Conservation (phyloP, 2,888 invertebrate species). For the Pseudoips prasinana region DNA sequence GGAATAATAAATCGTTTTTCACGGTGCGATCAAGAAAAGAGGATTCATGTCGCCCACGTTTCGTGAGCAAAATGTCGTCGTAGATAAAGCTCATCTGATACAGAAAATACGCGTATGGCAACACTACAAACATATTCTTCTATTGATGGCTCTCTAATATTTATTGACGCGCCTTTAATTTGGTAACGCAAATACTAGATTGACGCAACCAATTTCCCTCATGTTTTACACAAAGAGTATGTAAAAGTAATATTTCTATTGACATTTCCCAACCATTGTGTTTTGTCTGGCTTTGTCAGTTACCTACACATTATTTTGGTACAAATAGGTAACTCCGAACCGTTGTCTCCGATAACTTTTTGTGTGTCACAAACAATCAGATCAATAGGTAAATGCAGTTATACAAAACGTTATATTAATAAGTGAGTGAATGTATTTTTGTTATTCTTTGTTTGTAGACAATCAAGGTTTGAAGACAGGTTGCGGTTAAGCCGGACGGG, state of each 20-base stretch:
- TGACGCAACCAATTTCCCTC: neutral
- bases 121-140: slow-evolving; percentile 12
- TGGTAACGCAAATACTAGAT: neutral
- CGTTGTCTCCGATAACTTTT: slow-evolving; percentile 13
- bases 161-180: too few relatives aligned
- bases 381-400: slow-evolving; percentile 8
- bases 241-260: neutral
- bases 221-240: neutral
- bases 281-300: neutral
- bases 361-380: slow-evolving; percentile 20
- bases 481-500: slow-evolving; percentile 64
- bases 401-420: neutral
- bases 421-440: slow-evolving; percentile 31
- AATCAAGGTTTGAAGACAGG: slow-evolving; percentile 64
- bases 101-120: slow-evolving; percentile 19
- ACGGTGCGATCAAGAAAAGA: slow-evolving; percentile 25
- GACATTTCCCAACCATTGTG: neutral
- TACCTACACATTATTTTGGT: neutral
- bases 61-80: slow-evolving; percentile 14
- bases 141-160: neutral
- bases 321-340: neutral
- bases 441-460: slow-evolving; percentile 65
- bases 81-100: slow-evolving; percentile 27
- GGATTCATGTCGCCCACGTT: slow-evolving; percentile 19
- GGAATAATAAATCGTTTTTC: slow-evolving; percentile 35